Evolutionary conservation across 2,888 invertebrate species (phyloP).

Genomic region (Habrosyne pyritoides): DNA sequence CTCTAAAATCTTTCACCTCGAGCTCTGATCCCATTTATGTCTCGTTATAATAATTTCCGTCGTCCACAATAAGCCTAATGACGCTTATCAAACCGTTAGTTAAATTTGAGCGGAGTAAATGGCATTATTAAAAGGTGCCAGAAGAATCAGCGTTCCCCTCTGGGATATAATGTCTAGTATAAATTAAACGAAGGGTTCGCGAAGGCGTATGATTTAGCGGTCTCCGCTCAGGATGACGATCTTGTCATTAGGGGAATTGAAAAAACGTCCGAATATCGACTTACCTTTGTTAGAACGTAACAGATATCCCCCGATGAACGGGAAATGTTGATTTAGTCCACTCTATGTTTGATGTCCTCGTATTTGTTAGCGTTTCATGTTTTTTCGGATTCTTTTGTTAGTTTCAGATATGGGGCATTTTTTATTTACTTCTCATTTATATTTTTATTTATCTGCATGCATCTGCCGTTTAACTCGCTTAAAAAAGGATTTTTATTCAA

Average conservation of each 20-base stretch:
- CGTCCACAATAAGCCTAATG: background rate
- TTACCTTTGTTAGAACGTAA: background rate
- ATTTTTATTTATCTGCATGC: background rate
- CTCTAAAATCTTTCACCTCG: background rate
- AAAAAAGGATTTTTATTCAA: no score
- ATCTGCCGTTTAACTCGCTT: no score
- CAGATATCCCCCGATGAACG: background rate
- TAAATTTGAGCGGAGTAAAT: background rate
- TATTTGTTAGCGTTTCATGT: background rate
- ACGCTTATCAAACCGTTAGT: slow-evolving; percentile 1
- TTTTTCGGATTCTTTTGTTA: background rate
- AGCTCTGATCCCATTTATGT: background rate
- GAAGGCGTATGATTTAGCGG: background rate
- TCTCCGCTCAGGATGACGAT: background rate
- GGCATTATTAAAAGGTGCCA: slow-evolving; percentile 4
- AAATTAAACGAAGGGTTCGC: background rate
- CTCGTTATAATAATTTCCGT: background rate
- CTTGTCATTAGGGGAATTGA: slow-evolving; percentile 1
- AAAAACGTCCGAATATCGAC: slow-evolving; percentile 1
- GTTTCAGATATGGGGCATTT: background rate
- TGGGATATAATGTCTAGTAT: background rate
- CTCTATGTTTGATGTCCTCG: background rate
- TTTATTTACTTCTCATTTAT: no score
- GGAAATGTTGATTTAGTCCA: background rate
- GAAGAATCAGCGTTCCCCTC: background rate